Evolutionary conservation across 2,888 invertebrate species (phyloP), one percentile per base, ranked within the genome.

Genomic region (Unio delphinus): DNA sequence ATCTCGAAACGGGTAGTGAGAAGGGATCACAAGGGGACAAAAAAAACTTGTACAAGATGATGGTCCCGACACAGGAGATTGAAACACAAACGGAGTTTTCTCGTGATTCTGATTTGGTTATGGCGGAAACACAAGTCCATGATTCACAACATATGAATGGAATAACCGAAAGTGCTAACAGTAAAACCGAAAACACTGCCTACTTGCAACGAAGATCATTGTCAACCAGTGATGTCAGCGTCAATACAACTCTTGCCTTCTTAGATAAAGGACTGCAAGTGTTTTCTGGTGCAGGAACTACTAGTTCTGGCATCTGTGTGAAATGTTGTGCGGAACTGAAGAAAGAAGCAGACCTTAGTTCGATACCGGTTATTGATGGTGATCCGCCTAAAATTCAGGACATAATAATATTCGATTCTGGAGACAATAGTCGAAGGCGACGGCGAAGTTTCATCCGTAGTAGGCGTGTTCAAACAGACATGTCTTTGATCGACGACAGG

Each of bases 241-340:
- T 45, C 3, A 45, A 45, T 15, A 45, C 45, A 11, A 11, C 45
- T 15, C 45, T 45, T 45, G 45, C 45, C 11, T 45, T 45, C 15
- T 45, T 45, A 45, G 45, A 45, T 15, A 45, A 45, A 3, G 45
- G 45, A 45, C 3, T 45, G 45, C 45, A 45, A 45, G 45, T 45
- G 45, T 45, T 45, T 45, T 45, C 45, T 11, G 45, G 45, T 15
- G 78, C 74, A n/a, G 77, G 76, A 5, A 65, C 61, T 2, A 69
- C 70, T 15, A 68, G 68, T 23, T 72, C 75, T 11, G 68, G 76
- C 34, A 78, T 78, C 17, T 81, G 81, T 75, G 77, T 79, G 8
- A 74, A 75, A 62, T 81, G 81, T 67, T 74, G 74, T 65, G 80
- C 79, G 20, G 75, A 81, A 68, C 60, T 80, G 15, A 76, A 78